A percentile compares a stretch with the other conserved stretches of the same genome.
Conservation (phyloP, 1,140 invertebrate genomes). For the Eumeta japonica region DNA sequence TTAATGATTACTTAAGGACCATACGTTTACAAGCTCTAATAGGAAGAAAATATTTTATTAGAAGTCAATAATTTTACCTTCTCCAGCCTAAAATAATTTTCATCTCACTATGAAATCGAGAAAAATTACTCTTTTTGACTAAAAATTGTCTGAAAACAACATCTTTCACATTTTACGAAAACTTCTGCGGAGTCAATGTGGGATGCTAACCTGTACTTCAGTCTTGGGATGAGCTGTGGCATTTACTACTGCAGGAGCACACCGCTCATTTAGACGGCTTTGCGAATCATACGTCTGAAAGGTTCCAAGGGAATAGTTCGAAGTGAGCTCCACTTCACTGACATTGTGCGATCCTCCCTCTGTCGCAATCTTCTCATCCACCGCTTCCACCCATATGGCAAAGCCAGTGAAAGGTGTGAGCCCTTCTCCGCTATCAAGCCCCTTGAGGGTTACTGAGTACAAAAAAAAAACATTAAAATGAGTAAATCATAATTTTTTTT, state of each 20-base stretch:
- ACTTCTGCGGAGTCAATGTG: too few relatives aligned
- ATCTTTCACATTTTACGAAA: too few relatives aligned
- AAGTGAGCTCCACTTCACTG: conserved; percentile 6
- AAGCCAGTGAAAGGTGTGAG: conserved; percentile 41
- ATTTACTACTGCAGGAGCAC: conserved; percentile 36
- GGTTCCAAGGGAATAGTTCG: conserved; percentile 21
- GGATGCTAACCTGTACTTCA: conserved; percentile 37
- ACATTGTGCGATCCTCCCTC: too few relatives aligned
- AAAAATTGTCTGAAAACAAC: too few relatives aligned
- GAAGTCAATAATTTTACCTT: too few relatives aligned
- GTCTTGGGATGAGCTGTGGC: conserved; percentile 44
- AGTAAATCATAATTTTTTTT: background rate
- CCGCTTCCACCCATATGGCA: conserved; percentile 38
- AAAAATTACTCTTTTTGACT: too few relatives aligned
- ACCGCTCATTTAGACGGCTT: conserved; percentile 30
- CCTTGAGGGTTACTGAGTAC: conserved; percentile 35
- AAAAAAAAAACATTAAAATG: background rate
- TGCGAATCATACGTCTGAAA: conserved; percentile 46
- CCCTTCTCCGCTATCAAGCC: conserved; percentile 38
- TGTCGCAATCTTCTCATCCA: conserved; percentile 17
- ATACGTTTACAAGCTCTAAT: too few relatives aligned
- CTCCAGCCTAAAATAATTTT: too few relatives aligned
- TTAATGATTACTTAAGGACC: too few relatives aligned
- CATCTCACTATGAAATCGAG: too few relatives aligned
- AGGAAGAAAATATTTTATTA: too few relatives aligned